A percentile compares a stretch with the other conserved stretches of the same genome.
Conservation (phyloP, 2,797 vertebrate species). For the Schizothorax lantsangensis region DNA sequence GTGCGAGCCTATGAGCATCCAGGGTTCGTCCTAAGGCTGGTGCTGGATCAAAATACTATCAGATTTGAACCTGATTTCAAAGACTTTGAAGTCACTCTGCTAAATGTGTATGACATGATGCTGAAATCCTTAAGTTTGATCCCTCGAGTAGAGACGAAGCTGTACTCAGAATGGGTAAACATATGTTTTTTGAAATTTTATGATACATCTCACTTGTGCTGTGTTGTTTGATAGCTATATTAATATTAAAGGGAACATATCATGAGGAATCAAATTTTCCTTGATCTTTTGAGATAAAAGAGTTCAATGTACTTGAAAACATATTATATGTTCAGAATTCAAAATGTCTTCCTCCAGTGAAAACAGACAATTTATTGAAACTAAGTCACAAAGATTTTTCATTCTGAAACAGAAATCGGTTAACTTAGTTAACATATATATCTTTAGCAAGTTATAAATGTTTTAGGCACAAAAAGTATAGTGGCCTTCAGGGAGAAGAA, state of each 20-base stretch:
- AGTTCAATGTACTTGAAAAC: neutral
- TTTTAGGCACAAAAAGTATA: neutral
- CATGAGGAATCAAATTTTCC: neutral
- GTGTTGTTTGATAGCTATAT: constrained; percentile 4
- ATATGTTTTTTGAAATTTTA: neutral
- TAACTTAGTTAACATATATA: neutral
- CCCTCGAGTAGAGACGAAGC: constrained; percentile 85
- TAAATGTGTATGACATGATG: constrained; percentile 83
- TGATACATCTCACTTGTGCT: neutral
- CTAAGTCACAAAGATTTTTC: neutral
- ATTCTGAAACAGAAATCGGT: neutral
- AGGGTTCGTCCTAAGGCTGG: constrained; percentile 83
- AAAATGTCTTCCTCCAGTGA: neutral
- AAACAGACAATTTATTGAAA: neutral
- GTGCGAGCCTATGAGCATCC: constrained; percentile 78
- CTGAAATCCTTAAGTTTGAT: constrained; percentile 79
- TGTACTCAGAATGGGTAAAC: constrained; percentile 85
- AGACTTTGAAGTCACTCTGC: constrained; percentile 77
- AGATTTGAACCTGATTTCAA: constrained; percentile 84
- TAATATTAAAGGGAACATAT: neutral
- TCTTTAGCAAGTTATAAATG: neutral
- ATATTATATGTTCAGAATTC: neutral
- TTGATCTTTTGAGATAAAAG: constrained; percentile 23
- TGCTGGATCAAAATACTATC: constrained; percentile 80
- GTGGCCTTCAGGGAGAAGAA: neutral